phyloP scores from a whole-genome alignment of 2,797 vertebrate species.

The Sternotherus odoratus region DNA sequence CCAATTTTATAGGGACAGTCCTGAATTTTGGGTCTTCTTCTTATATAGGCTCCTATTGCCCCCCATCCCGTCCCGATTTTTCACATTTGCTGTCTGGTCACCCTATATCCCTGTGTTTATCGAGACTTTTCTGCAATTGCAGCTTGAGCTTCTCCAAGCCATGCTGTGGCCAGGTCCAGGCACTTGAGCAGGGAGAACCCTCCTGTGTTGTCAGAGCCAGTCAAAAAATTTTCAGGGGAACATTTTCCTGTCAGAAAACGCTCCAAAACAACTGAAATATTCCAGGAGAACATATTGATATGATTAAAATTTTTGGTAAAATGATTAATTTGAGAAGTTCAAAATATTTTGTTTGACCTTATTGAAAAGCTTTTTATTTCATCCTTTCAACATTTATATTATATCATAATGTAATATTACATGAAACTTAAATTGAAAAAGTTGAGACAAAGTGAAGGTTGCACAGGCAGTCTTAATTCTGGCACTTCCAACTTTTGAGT shows the following conservation, averaged over 20 bases:
- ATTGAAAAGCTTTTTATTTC: background rate
- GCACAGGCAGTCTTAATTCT: background rate
- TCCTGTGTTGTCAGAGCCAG: background rate
- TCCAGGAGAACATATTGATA: background rate
- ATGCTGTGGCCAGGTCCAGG: background rate
- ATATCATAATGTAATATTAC: background rate
- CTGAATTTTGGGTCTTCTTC: too few species aligned
- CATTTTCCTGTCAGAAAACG: background rate
- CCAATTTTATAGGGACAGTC: too few species aligned
- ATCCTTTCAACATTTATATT: background rate
- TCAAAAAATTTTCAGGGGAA: background rate
- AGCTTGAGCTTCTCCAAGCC: background rate
- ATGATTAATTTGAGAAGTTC: background rate
- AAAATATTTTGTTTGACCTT: background rate
- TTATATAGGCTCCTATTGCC: too few species aligned
- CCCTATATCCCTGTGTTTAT: too few species aligned
- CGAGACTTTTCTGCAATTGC: background rate
- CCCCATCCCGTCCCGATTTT: too few species aligned
- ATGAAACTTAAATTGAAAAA: background rate
- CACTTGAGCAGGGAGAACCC: background rate
- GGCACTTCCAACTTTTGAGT: background rate
- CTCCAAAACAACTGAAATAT: background rate
- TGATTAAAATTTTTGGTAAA: background rate
- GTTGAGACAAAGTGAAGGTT: background rate
- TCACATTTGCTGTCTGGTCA: too few species aligned